Conservation (phyloP, 2,888 invertebrate species). For the Drepanosiphum platanoidis region DNA sequence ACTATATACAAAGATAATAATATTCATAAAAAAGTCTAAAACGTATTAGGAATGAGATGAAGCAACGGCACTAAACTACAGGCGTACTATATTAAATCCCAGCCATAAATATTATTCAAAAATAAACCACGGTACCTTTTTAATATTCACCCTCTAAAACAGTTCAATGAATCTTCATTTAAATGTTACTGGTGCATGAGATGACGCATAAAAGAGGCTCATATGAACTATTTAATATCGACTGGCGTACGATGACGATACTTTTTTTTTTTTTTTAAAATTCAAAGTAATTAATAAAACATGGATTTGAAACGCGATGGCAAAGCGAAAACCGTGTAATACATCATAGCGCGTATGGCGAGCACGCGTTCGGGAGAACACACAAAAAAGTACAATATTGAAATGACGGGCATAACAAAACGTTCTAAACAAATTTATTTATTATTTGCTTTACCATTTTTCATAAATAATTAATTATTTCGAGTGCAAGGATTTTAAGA, state of each 20-base stretch:
- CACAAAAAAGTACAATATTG: background rate
- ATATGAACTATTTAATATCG: background rate
- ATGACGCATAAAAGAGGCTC: background rate
- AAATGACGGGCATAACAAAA: conserved; percentile 9
- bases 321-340: background rate
- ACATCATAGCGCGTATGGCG: background rate
- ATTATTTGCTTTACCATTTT: background rate
- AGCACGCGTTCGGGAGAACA: background rate
- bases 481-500: background rate
- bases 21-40: background rate
- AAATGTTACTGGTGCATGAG: background rate
- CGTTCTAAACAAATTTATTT: conserved; percentile 3
- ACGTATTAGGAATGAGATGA: conserved; percentile 18
- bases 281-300: background rate
- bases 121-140: conserved; percentile 10
- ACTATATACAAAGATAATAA: background rate
- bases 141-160: conserved; percentile 23
- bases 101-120: conserved; percentile 20
- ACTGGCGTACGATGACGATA: background rate
- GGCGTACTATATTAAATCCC: background rate
- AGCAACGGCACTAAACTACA: background rate
- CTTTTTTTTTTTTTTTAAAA: background rate
- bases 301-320: background rate
- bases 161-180: conserved; percentile 41
- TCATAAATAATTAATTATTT: conserved; percentile 24